Conservation (phyloP, 1,140 invertebrate species). For the Coptotermes formosanus region DNA sequence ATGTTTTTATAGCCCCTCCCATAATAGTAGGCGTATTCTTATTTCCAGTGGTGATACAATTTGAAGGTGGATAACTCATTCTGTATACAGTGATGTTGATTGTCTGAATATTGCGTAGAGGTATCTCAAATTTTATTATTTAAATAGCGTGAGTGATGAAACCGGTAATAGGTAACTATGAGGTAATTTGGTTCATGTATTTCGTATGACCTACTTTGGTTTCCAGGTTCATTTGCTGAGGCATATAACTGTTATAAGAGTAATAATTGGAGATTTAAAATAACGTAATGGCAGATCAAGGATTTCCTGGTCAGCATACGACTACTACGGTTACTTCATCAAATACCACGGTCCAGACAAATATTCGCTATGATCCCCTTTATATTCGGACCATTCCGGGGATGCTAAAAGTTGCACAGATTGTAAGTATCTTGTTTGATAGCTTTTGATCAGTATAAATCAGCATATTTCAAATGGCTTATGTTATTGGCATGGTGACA, state of each 20-base stretch:
- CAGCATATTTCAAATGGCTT: too few species aligned
- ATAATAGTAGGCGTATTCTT: slow-evolving; percentile 6
- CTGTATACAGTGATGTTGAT: not conserved
- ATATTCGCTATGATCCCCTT: slow-evolving; percentile 67
- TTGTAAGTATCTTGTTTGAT: slow-evolving; percentile 59
- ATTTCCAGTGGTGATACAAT: not conserved
- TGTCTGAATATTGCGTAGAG: not conserved
- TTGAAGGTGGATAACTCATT: not conserved
- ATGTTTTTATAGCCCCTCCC: not conserved
- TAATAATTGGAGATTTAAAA: not conserved
- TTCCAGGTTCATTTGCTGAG: not conserved
- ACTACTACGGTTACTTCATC: slow-evolving; percentile 67
- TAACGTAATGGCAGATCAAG: slow-evolving; percentile 53
- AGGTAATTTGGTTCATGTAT: not conserved
- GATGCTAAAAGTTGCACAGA: slow-evolving; percentile 72
- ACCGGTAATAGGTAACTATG: not conserved
- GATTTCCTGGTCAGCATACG: slow-evolving; percentile 65
- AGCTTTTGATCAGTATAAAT: not conserved
- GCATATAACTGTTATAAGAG: not conserved
- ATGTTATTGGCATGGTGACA: too few species aligned
- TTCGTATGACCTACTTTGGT: not conserved
- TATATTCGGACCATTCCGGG: slow-evolving; percentile 73
- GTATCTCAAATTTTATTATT: not conserved
- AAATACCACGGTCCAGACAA: slow-evolving; percentile 64
- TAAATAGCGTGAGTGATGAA: not conserved